Percentiles rank a stretch among this genome's conserved stretches.
These are phyloP conservation scores for Patagioenas fasciata DNA, from an alignment of 2,113 vertebrate species.

Conservation along the genomic window DNA sequence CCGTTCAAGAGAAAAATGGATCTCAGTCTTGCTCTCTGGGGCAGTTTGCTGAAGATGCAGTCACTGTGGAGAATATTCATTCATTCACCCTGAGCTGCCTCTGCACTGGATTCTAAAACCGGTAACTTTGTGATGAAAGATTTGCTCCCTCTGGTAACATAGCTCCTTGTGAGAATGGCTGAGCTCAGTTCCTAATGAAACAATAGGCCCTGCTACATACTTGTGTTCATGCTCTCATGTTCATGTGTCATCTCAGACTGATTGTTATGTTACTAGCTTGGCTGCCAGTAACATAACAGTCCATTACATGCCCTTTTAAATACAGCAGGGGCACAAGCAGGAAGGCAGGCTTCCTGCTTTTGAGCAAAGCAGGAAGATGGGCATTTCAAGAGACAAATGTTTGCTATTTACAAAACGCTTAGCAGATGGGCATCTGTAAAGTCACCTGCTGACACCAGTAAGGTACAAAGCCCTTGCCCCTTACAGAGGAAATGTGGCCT, in stretches of 20 bases:
- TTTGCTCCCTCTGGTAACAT: not conserved
- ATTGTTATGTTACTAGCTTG: not conserved
- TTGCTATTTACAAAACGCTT: not conserved
- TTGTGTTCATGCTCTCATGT: not conserved
- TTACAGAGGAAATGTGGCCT: not conserved
- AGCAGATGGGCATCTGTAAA: not conserved
- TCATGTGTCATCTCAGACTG: not conserved
- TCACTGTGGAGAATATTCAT: not conserved
- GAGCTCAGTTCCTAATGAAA: not conserved
- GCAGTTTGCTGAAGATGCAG: not conserved
- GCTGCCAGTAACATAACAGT: not conserved
- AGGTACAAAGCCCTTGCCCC: not conserved
- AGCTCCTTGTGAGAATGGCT: not conserved
- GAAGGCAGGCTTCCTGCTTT: slow-evolving; percentile 34
- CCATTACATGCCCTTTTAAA: not conserved
- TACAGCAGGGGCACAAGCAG: not conserved
- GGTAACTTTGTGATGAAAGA: not conserved
- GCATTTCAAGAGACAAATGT: slow-evolving; percentile 6
- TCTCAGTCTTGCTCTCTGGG: not conserved
- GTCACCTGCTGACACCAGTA: not conserved
- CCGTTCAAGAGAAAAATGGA: not conserved
- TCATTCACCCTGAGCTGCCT: not conserved
- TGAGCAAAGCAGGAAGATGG: not conserved
- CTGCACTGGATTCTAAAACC: not conserved
- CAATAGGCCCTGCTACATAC: not conserved